Base-by-base conservation (phyloP, 64 coral and sea anemone genomes). In the Pachyseris speciosa region DNA sequence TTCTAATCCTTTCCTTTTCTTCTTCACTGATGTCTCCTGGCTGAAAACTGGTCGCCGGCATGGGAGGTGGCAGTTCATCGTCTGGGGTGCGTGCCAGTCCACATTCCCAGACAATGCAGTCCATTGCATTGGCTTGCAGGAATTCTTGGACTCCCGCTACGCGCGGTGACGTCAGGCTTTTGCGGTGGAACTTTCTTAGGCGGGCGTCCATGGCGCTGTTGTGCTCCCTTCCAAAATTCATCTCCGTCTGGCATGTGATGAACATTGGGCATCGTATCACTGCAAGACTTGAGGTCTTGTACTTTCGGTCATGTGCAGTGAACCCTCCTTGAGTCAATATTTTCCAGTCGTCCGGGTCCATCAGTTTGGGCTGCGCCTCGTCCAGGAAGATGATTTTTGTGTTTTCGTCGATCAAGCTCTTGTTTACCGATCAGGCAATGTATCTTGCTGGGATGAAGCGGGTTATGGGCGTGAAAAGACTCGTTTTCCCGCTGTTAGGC, bases 341-440 rank as follows among this genome's bases (percentile, higher is more conserved):
- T 24, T 88, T 88, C 85, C 85, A 88, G 44, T 88, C 49, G 20
- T 88, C 85, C 0, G 49, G 47, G 19, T 88, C 68, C 68, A 88
- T 73, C 69, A 88, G 9, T 1, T 74, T 72, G 2, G 36, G 19
- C 28, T 52, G 24, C 2, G 49, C 68, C 31, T 88, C 69, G 36
- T 88, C 85, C 8, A 88, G 33, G 20, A 69, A 71, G 19, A 88
- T 88, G 17, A 88, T 36, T n/a, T 88, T n/a, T 0, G 68, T 74
- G 48, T 88, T 65, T 37, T 69, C 84, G 3, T 70, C 32, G 22
- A 86, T 48, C 48, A 75, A 52, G 12, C 67, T 70, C 30, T 88
- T 88, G 48, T 24, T 74, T 88, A 13, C 69, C 75, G 5, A 88
- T 70, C 50, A 69, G 15, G 69, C 85, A 13, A 88, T 67, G 34